Evolutionary conservation across 2,888 invertebrate genomes (phyloP).

Genomic region (Drosophila kokeensis): DNA sequence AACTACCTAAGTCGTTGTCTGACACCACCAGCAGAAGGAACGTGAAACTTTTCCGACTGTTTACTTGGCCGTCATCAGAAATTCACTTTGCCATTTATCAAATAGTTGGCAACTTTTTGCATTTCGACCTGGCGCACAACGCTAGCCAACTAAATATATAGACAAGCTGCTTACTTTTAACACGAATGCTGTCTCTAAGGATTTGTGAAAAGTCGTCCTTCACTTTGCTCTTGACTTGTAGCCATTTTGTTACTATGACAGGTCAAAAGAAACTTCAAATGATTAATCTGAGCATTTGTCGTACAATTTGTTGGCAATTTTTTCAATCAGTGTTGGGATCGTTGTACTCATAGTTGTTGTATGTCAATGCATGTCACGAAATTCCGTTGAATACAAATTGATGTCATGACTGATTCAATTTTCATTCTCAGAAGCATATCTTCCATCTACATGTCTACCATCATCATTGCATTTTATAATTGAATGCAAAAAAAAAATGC

Average conservation of each 20-base stretch:
- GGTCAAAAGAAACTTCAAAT: conserved; percentile 38
- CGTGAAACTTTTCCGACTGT: conserved; percentile 6
- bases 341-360: conserved; percentile 7
- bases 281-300: conserved; percentile 65
- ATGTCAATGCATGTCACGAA: conserved; percentile 8
- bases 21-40: not conserved
- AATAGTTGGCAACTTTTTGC: conserved; percentile 49
- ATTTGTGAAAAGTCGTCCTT: conserved; percentile 16
- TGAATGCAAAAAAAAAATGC: conserved; percentile 27
- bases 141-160: conserved; percentile 27
- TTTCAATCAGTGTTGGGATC: conserved; percentile 24
- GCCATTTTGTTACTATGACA: conserved; percentile 51
- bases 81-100: conserved; percentile 52
- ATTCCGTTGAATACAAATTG: conserved; percentile 39
- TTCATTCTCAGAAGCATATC: not conserved
- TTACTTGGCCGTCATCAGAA: conserved; percentile 17
- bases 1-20: not conserved
- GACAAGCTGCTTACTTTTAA: conserved; percentile 19
- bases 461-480: conserved; percentile 25
- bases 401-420: conserved; percentile 40
- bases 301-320: conserved; percentile 52
- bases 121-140: conserved; percentile 4
- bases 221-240: conserved; percentile 21
- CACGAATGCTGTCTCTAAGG: conserved; percentile 30
- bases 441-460: conserved; percentile 16